A percentile compares a stretch with the other conserved stretches of the same genome.
Evolutionary conservation across 2,888 invertebrate species (phyloP).

Genomic region (Phanerotoma sp.): DNA sequence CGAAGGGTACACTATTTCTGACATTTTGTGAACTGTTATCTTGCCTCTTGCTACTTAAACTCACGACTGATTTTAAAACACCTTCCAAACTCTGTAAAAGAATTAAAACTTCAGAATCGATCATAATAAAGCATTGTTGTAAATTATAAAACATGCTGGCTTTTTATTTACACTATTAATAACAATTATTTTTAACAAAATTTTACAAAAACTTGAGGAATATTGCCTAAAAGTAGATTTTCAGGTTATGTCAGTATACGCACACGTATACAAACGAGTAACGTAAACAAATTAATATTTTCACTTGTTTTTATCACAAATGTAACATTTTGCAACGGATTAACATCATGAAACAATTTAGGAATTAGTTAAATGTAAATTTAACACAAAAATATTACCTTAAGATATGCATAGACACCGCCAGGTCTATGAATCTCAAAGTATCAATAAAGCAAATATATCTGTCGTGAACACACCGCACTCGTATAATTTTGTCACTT

Average conservation of each 20-base stretch:
- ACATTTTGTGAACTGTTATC: slow-evolving; percentile 61
- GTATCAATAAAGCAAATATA: slow-evolving; percentile 55
- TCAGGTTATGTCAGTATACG: slow-evolving; percentile 30
- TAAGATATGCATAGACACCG: slow-evolving; percentile 55
- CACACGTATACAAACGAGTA: slow-evolving; percentile 26
- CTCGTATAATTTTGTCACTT: slow-evolving; percentile 37
- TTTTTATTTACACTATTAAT: neutral
- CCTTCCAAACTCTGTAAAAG: slow-evolving; percentile 54
- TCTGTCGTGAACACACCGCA: slow-evolving; percentile 40
- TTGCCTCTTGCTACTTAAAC: slow-evolving; percentile 31
- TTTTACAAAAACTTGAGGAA: slow-evolving; percentile 5
- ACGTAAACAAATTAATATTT: slow-evolving; percentile 31
- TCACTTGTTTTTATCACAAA: neutral
- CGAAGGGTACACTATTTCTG: slow-evolving; percentile 90
- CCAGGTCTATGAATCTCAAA: slow-evolving; percentile 50
- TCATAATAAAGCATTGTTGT: neutral
- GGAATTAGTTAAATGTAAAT: neutral
- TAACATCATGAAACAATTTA: neutral
- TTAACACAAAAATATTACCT: slow-evolving; percentile 40
- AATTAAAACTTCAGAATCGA: neutral
- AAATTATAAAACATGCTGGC: neutral
- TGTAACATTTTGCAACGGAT: neutral
- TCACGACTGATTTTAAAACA: slow-evolving; percentile 49
- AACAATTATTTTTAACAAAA: neutral
- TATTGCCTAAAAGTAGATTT: slow-evolving; percentile 15